Evolutionary conservation across 2,888 invertebrate genomes (phyloP), one percentile per base, ranked within the genome.

Genomic region (Caradrina kadenii): DNA sequence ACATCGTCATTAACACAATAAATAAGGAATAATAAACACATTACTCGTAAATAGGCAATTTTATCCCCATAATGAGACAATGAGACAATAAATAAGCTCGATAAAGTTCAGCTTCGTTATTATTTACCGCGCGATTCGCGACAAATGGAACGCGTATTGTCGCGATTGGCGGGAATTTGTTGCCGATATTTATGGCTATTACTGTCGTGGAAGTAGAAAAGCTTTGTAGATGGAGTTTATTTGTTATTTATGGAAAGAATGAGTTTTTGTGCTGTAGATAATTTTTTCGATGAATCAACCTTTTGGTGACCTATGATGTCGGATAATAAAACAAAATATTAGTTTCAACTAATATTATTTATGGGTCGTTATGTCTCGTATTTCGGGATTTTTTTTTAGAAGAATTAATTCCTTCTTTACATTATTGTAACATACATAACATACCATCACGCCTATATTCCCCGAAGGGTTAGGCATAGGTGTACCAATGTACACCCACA

Each of bases 61-160:
- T 73, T 83, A 83, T 84, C 77, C 79, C 74, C 81, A 89, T 93
- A 94, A 94, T 94, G 93, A 93, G 92, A 85, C 92, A 94, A 94
- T 94, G 93, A 92, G 92, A 86, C 92, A 87, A 94, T 94, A 94
- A 94, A 95, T 95, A 92, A 93, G 85, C 86, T 84, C 90, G 93
- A 94, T 94, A 95, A 94, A 94, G 89, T 91, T 87, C 83, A 73
- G 73, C 81, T 81, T 73, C 67, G 83, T 92, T 94, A 95, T 94
- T 94, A 94, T 94, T 93, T 92, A 93, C 91, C 83, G 89, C 86
- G 82, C 87, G 85, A 89, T 89, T 89, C 87, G 85, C 90, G 89
- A 93, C 93, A 94, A 94, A 94, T 93, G 92, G 91, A 90, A 87
- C 88, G 87, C 81, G 82, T 87, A 90, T 91, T 93, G 93, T 92